Base-by-base conservation (phyloP, 2,888 invertebrate genomes). In the Hecatera dysodea region DNA sequence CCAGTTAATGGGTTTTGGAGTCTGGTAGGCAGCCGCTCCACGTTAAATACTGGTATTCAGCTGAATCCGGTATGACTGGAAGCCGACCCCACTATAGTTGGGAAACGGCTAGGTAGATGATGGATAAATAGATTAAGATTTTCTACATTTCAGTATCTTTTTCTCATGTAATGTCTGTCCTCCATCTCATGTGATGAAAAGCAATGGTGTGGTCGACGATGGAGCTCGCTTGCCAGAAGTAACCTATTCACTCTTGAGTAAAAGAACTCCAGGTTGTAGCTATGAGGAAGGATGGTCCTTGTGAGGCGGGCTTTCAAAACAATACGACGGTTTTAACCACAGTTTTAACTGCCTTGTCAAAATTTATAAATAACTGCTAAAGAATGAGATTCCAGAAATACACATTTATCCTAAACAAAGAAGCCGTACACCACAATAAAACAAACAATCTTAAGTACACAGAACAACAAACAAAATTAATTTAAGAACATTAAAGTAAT, bases 401-500 rank as follows among this genome's bases (percentile, higher is more conserved):
- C 22, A 33, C 29, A 33, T 24, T 22, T 6, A 8, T 6, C n/a
- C 42, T 17, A 8, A 52, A 65, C 22, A 72, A 39, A 33, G n/a
- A 27, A 27, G 29, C 24, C 70, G 46, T 27, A 15, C 9, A n/a
- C 48, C 48, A 22, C 33, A 44, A 52, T 33, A 56, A 65, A 64
- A 56, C n/a, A 56, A 65, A 72, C 33, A 33, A 56, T 22, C 17
- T 36, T 22, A 9, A 15, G 15, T 12, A 48, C 48, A 44, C 57
- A 61, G n/a, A 62, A 75, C 53, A 66, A 79, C 63, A 59, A 65
- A 79, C 76, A 61, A 80, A 75, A 76, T 80, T 80, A 71, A 75
- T 71, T 79, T 70, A 50, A 66, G 61, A 77, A 78, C 76, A 74
- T 79, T 66, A 69, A 77, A 64, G 48, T 79, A 62, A 75, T 66